phyloP scores from a whole-genome alignment of 2,113 vertebrate species.

The Limanda limanda region DNA sequence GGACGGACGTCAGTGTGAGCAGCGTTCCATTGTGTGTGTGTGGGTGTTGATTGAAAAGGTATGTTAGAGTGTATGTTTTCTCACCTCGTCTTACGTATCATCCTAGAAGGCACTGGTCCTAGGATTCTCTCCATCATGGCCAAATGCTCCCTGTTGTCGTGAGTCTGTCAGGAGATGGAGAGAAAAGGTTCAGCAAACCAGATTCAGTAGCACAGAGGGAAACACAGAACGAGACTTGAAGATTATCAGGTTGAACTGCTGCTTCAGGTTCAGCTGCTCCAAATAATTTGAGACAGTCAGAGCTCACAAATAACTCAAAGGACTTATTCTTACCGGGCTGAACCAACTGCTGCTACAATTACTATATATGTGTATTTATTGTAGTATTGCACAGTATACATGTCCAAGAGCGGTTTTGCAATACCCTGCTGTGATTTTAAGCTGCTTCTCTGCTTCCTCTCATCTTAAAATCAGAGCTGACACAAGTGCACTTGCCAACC shows the following conservation, averaged over 20 bases:
- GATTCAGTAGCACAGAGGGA: background rate
- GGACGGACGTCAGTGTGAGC: background rate
- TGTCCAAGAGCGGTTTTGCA: background rate
- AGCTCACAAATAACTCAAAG: background rate
- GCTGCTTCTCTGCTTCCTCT: too few relatives aligned
- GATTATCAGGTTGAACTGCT: background rate
- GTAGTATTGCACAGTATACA: background rate
- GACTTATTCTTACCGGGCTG: background rate
- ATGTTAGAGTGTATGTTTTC: background rate
- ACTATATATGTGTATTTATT: background rate
- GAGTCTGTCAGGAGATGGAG: conserved; percentile 84
- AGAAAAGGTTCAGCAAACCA: background rate
- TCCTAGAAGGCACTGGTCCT: conserved; percentile 94
- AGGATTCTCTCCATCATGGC: conserved; percentile 99
- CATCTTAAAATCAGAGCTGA: too few relatives aligned
- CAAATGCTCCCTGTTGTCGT: conserved; percentile 96
- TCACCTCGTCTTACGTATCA: conserved; percentile 96
- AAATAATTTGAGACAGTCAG: background rate
- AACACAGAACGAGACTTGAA: background rate
- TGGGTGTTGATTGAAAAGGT: background rate
- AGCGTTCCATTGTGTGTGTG: background rate
- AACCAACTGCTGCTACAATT: background rate
- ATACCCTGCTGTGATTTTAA: background rate
- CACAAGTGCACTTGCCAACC: too few relatives aligned
- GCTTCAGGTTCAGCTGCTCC: background rate